Evolutionary conservation across 2,888 invertebrate species (phyloP), one percentile per base, ranked within the genome.

Genomic region (Druceiella hillmani): DNA sequence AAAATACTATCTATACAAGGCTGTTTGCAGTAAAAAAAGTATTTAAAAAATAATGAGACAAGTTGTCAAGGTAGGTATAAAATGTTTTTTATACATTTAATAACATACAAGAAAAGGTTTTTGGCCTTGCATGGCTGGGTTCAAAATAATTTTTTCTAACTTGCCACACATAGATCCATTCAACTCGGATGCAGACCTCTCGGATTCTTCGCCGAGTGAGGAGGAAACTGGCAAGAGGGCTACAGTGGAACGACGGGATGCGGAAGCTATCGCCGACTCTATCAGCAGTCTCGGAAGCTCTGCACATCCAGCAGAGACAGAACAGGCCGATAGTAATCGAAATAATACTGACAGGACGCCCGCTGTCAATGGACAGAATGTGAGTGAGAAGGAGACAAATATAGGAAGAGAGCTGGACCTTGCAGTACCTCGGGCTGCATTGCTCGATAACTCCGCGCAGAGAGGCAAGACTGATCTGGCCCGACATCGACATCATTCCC

Each of bases 381-480:
- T n/a, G n/a, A n/a, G n/a, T n/a, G n/a, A n/a, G n/a, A n/a, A n/a
- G n/a, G n/a, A n/a, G n/a, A n/a, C n/a, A n/a, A n/a, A n/a, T 54
- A 61, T 50, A 62, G 57, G 45, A 17, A 62, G 89, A 55, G 91
- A 91, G 64, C 71, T 91, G 52, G 90, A 91, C 65, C 79, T 83
- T 47, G 89, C 87, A 1, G 86, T 94, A 42, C 93, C 93, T 35
- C 87, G 87, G 50, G 86, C 87, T 52, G 84, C 83, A 57, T 74
- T 93, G 45, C 75, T 95, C 33, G 94, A 95, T 64, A 87, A 85
- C 52, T 87, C 91, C 2, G 87, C 84, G 10, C 87, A 81, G 55
- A 65, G 72, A 56, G 69, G 67, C 47, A 64, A 69, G 67, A 91
- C 88, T 11, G 92, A 93, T 64, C 74, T 94, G 51, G 93, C 87